Evolutionary conservation across 1,140 invertebrate species (phyloP), one percentile per base, ranked within the genome.

Genomic region (Lepidurus arcticus): DNA sequence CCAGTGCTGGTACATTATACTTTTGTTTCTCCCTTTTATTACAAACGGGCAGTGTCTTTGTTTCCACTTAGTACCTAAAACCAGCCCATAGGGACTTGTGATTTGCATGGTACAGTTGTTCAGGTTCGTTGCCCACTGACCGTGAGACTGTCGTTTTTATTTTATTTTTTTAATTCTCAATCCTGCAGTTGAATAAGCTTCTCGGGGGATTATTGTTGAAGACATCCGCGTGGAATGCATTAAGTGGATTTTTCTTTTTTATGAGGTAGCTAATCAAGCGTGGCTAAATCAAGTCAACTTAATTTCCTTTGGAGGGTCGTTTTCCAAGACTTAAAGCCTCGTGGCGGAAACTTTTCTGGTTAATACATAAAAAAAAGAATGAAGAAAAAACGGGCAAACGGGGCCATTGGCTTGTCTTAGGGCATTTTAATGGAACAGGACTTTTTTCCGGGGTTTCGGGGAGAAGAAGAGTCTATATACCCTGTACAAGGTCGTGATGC

Each of bases 381-480:
- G 13, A 65, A 65, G 13, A 65, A 65, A 16, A 65, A 65, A 65
- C 53, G 53, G 53, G 21, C 9, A 65, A 65, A 65, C 53, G 53
- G 47, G 53, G 53, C 53, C 53, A 65, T n/a, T 65, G 53, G 53
- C 53, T 65, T 65, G 8, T 65, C 53, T 65, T 65, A n/a, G 53
- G 53, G 53, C 53, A 65, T 47, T 65, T n/a, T 21, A 65, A 65
- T 65, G 21, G n/a, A 21, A 65, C n/a, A 65, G 21, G 53, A 65
- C 53, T 65, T 65, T 65, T 65, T 65, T 65, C 13, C 53, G 9
- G 53, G 53, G 53, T 65, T 65, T 65, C 9, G 53, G 53, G 53
- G 53, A 47, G 45, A 16, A 65, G 53, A 65, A 65, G 53, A 65
- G 16, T 65, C 53, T 65, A 13, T 65, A 13, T 65, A 65, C 53